These are phyloP conservation scores for Himalopsyche kuldschensis DNA, from an alignment of 2,888 invertebrate species.

Conservation along the genomic window DNA sequence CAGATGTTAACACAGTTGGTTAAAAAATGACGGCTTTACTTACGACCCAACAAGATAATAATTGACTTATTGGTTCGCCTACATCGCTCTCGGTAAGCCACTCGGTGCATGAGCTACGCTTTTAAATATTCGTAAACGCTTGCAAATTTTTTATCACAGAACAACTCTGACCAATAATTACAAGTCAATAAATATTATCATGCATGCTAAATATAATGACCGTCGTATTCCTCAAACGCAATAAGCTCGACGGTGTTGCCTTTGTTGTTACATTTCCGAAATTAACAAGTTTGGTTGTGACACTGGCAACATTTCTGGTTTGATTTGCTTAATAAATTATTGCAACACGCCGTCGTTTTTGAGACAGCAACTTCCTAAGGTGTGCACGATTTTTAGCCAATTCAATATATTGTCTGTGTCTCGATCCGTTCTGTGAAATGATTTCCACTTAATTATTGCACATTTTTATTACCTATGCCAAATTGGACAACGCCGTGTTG, in stretches of 20 bases:
- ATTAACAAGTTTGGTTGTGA: constrained; percentile 10
- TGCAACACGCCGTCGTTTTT: background rate
- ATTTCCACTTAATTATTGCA: background rate
- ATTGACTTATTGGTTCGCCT: no score
- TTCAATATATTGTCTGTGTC: background rate
- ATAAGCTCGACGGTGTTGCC: background rate
- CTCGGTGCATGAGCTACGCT: no score
- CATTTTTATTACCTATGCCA: no score
- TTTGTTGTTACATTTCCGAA: background rate
- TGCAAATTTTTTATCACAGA: no score
- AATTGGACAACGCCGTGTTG: no score
- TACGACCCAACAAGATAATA: no score
- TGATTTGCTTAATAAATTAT: constrained; percentile 17
- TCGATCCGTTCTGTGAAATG: background rate
- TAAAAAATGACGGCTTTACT: no score
- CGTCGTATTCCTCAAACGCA: background rate
- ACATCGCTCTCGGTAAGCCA: no score
- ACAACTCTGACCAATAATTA: no score
- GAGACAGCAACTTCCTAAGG: background rate
- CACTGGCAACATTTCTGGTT: constrained; percentile 12
- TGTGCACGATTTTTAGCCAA: background rate
- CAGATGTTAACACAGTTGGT: no score
- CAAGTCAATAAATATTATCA: no score
- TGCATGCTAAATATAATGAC: background rate
- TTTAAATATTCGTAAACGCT: no score